Base-by-base conservation (phyloP, 2,888 invertebrate genomes). In the Spicauda simplicius region DNA sequence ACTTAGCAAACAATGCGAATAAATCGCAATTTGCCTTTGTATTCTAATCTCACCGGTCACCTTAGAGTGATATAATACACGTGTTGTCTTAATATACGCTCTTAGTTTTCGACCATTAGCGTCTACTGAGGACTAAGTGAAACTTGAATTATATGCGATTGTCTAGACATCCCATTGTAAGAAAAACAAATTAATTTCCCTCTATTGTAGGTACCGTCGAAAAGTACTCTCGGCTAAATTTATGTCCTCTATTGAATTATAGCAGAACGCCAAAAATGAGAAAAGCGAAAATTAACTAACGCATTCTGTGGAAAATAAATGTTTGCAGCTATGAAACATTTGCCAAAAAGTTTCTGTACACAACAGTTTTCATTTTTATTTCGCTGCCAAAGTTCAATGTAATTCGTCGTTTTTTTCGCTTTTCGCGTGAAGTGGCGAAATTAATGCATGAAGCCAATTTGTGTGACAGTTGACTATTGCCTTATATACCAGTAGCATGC, bases 141-240 rank as follows among this genome's bases (percentile, higher is more conserved):
- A 90, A 88, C 86, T 86, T 90, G 91, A 92, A 88, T 89, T 91
- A 93, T 91, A 86, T 78, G 82, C 85, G 85, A 83, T 90, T 88
- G 92, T 92, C 92, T 93, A 92, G 92, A 93, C 92, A 82, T 78
- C 76, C 89, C 84, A 89, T 92, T 91, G 91, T 92, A 85, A 88
- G 91, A 90, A 93, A 91, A 93, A 91, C 90, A 92, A 91, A 91
- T 91, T 91, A 91, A 91, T 90, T 86, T 84, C 82, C 83, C 84
- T 79, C 87, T 84, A 88, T 86, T 82, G 88, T 86, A 86, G 77
- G 79, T 81, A 81, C 79, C 78, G 84, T 83, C 83, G 81, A 88
- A 88, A 88, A 88, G 86, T 87, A 84, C 86, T 85, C 82, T 80
- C 76, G 79, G 79, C 76, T 73, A 78, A 86, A 91, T 91, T 91